phyloP scores from a whole-genome alignment of 2,797 vertebrate species.

The Onychomys torridus region DNA sequence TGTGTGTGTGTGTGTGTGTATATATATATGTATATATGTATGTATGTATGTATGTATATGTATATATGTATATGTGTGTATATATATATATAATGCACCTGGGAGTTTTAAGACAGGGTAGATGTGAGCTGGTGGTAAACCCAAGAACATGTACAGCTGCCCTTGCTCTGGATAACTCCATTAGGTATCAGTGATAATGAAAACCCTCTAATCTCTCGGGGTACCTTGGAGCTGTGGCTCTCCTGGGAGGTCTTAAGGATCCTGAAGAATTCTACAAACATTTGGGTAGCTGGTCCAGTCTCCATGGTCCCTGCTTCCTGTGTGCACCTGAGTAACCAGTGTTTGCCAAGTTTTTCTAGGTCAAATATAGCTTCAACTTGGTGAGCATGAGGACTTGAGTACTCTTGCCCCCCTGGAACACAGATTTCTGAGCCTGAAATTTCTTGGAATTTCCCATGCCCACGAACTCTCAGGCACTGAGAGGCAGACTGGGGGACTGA shows the following conservation, averaged over 20 bases:
- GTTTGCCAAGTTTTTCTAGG: neutral
- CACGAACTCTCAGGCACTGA: fast-evolving
- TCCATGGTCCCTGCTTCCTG: neutral
- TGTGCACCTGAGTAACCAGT: fast-evolving
- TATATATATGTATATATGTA: no score
- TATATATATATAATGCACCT: neutral
- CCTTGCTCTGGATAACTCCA: neutral
- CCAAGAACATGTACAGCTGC: neutral
- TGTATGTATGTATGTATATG: no score
- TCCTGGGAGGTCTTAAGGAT: neutral
- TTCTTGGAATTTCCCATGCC: neutral
- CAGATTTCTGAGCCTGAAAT: neutral
- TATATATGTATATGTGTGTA: no score
- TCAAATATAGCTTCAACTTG: neutral
- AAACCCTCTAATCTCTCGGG: neutral
- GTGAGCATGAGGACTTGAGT: neutral
- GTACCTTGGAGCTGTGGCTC: neutral
- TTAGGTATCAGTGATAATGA: neutral
- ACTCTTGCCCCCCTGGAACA: neutral
- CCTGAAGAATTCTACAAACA: neutral
- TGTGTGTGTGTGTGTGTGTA: no score
- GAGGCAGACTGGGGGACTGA: neutral
- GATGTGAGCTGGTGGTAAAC: neutral
- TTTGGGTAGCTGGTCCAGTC: neutral
- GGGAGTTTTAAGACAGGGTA: neutral